Conservation (phyloP, 2,797 vertebrate genomes). For the Astyanax mexicanus region DNA sequence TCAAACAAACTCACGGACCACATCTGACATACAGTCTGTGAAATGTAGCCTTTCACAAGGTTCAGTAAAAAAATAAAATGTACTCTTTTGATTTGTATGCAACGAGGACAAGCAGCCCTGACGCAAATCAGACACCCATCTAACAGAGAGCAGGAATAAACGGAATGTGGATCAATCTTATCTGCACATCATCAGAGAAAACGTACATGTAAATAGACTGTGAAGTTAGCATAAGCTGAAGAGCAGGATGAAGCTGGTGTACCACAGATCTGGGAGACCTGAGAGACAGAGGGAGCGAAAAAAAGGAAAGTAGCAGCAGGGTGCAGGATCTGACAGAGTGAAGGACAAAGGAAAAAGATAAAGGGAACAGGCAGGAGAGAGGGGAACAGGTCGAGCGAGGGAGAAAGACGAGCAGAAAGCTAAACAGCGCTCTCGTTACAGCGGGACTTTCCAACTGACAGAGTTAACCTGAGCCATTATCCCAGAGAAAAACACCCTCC, state of each 20-base stretch:
- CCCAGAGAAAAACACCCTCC: conserved; percentile 1
- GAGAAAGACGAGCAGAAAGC: background rate
- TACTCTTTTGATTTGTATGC: too few relatives aligned
- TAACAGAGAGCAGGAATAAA: too few relatives aligned
- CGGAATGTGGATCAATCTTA: too few relatives aligned
- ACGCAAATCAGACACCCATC: too few relatives aligned
- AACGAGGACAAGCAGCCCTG: too few relatives aligned
- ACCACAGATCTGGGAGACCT: background rate
- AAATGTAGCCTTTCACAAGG: too few relatives aligned
- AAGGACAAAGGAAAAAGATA: background rate
- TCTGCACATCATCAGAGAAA: background rate
- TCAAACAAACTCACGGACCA: too few relatives aligned
- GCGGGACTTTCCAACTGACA: background rate
- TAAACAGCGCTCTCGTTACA: background rate
- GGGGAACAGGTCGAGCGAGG: background rate
- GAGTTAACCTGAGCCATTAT: conserved; percentile 3
- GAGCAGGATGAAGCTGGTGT: background rate
- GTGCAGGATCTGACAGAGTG: background rate
- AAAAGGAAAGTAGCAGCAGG: background rate
- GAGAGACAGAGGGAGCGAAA: background rate
- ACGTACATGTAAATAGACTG: background rate
- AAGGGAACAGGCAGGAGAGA: background rate
- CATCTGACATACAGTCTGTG: too few relatives aligned
- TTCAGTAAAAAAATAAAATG: too few relatives aligned
- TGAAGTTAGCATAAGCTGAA: background rate